phyloP scores from a whole-genome alignment of 2,797 vertebrate genomes.

The Enteromius thamalakanensis region DNA sequence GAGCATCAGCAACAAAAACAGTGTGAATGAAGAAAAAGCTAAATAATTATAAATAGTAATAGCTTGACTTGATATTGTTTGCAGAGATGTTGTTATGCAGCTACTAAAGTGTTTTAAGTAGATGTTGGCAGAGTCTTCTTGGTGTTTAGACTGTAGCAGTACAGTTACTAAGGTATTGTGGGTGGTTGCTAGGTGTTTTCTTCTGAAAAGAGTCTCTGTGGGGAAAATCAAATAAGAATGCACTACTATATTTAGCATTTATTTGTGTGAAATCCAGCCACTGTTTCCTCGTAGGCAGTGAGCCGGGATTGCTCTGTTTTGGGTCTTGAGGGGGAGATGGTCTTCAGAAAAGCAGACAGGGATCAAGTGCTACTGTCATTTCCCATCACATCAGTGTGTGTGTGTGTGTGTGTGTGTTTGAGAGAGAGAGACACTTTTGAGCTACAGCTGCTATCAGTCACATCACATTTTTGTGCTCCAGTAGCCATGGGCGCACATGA shows the following conservation, averaged over 20 bases:
- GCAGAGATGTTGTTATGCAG: not conserved
- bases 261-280: not conserved
- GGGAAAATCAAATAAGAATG: not conserved
- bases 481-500: slow-evolving; percentile 57
- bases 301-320: not conserved
- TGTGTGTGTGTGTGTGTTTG: slow-evolving; percentile 13
- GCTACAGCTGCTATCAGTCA: slow-evolving; percentile 59
- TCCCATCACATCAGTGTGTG: slow-evolving; percentile 52
- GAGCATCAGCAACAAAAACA: slow-evolving; percentile 2
- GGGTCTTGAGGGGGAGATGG: slow-evolving; percentile 19
- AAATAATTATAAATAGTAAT: not conserved
- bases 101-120: not conserved
- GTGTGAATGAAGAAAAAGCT: not conserved
- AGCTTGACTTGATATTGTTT: too few species aligned
- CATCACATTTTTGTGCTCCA: slow-evolving; percentile 57
- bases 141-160: not conserved
- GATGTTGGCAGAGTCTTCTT: not conserved
- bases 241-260: not conserved
- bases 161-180: not conserved
- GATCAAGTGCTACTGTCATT: slow-evolving; percentile 58
- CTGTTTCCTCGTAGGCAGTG: not conserved
- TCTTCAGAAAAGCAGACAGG: slow-evolving; percentile 24
- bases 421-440: not conserved
- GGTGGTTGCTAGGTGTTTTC: not conserved
- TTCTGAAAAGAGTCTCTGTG: not conserved